Percentiles rank a stretch among this genome's conserved stretches.
phyloP scores from a whole-genome alignment of 2,797 vertebrate species.

The Phalanger gymnotis region DNA sequence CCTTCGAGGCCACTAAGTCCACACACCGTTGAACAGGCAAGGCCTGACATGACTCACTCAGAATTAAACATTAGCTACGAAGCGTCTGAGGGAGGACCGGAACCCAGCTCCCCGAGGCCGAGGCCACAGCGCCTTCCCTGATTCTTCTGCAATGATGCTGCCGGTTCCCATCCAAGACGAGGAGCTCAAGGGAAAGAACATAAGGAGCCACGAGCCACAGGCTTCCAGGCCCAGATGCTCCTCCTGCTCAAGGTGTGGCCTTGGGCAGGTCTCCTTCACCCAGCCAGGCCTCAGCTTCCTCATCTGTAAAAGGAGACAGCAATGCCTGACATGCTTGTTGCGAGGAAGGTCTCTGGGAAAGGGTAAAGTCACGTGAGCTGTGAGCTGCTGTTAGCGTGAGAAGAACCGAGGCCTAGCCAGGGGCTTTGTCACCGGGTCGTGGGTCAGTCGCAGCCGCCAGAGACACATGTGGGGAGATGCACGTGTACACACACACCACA shows the following conservation, averaged over 20 bases:
- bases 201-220: neutral
- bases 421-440: neutral
- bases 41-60: too few species aligned
- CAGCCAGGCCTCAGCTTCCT: neutral
- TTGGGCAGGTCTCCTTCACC: neutral
- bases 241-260: neutral
- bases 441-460: neutral
- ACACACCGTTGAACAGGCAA: too few species aligned
- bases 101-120: neutral
- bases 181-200: neutral
- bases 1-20: too few species aligned
- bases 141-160: neutral
- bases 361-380: neutral
- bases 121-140: neutral
- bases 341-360: neutral
- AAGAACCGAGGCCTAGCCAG: neutral
- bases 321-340: fast-evolving
- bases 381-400: neutral
- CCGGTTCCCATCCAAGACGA: neutral
- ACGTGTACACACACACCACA: neutral
- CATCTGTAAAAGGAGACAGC: neutral
- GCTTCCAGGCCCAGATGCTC: neutral
- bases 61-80: too few species aligned
- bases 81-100: neutral
- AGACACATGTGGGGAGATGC: neutral